These are phyloP conservation scores for Rhamphomyia laevipes DNA, from an alignment of 2,888 invertebrate species.

Conservation along the genomic window DNA sequence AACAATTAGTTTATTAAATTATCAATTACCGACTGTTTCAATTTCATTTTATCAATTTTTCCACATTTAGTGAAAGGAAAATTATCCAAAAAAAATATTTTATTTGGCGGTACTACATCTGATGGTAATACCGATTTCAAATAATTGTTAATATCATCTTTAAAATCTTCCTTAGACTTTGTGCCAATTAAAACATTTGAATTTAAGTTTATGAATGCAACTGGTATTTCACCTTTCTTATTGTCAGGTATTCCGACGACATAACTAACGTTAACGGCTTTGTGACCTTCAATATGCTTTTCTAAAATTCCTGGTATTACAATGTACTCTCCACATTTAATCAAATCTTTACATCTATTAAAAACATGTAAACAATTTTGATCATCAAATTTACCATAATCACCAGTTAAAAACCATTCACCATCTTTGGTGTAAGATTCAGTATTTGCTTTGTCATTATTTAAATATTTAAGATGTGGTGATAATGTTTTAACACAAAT, in stretches of 20 bases:
- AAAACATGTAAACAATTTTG: background rate
- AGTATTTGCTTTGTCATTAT: background rate
- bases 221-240: conserved; percentile 6
- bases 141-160: background rate
- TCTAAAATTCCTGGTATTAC: background rate
- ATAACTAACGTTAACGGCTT: background rate
- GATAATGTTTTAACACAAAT: conserved; percentile 3
- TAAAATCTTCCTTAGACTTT: background rate
- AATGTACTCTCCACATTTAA: background rate
- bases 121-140: background rate
- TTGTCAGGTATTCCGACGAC: conserved; percentile 5
- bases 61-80: background rate
- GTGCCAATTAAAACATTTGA: too few relatives aligned
- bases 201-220: background rate
- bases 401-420: conserved; percentile 1
- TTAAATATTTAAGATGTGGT: conserved; percentile 3
- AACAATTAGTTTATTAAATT: too few relatives aligned
- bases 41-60: background rate
- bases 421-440: background rate
- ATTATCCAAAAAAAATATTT: conserved; percentile 2
- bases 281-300: background rate
- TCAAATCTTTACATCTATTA: background rate
- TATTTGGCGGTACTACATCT: background rate
- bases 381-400: conserved; percentile 5
- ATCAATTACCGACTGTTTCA: background rate